Conservation (phyloP, 2,888 invertebrate species). For the Druceiella hillmani region DNA sequence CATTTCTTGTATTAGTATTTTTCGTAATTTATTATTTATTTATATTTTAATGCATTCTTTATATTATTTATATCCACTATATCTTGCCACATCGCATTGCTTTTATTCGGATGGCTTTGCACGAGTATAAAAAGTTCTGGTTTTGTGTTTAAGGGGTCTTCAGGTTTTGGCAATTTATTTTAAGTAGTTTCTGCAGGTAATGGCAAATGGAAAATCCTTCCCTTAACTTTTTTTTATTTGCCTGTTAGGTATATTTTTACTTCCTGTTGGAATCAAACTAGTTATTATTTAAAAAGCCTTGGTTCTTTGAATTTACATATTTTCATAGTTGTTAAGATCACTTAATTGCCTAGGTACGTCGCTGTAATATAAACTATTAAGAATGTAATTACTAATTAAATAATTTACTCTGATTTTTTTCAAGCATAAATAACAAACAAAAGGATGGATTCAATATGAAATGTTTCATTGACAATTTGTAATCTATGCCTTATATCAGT, state of each 20-base stretch:
- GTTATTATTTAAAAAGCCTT: slow-evolving; percentile 3
- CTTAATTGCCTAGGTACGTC: slow-evolving; percentile 5
- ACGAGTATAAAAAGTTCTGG: slow-evolving; percentile 7
- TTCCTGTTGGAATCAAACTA: slow-evolving; percentile 3
- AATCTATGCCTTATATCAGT: too few species aligned
- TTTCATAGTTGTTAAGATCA: slow-evolving; percentile 4
- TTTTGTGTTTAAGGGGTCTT: slow-evolving; percentile 7
- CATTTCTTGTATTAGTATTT: too few species aligned
- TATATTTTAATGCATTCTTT: slow-evolving; percentile 1
- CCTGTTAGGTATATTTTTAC: slow-evolving; percentile 4
- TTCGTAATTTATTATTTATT: too few species aligned
- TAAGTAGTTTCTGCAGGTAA: slow-evolving; percentile 2
- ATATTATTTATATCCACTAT: slow-evolving; percentile 3
- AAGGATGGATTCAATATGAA: too few species aligned
- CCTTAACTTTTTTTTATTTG: neutral
- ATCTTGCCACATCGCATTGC: slow-evolving; percentile 7
- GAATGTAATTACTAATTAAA: too few species aligned
- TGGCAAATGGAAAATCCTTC: slow-evolving; percentile 3
- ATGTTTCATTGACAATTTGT: too few species aligned
- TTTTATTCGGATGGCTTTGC: slow-evolving; percentile 4
- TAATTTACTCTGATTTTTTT: too few species aligned
- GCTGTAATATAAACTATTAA: slow-evolving; percentile 3
- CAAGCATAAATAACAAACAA: too few species aligned
- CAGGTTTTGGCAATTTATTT: slow-evolving; percentile 3
- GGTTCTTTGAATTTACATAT: slow-evolving; percentile 1